Evolutionary conservation across 2,113 vertebrate species (phyloP), one percentile per base, ranked within the genome.

Genomic region (Solea senegalensis): DNA sequence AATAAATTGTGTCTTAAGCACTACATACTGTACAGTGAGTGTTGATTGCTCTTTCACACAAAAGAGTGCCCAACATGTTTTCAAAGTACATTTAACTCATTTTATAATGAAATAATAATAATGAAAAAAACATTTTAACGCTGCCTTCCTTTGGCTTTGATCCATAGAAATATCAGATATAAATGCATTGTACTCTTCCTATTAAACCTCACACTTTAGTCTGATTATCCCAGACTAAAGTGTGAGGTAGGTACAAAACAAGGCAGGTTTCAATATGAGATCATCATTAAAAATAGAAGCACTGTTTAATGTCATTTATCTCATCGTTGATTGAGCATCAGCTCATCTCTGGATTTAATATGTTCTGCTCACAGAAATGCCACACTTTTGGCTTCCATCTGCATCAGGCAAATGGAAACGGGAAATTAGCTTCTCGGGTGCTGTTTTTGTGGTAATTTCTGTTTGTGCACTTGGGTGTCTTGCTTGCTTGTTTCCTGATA

Each of bases 351-450:
- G 44, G 66, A 40, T 67, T 56, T 65, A 61, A 69, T 68, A 27
- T 3, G 34, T 49, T 69, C 60, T 65, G 45, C 69, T 48, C 39
- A 16, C 51, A 70, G 34, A 64, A 59, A 72, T 16, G 27, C 16
- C n/a, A 61, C 61, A 80, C 76, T 72, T 72, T 53, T 65, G 59
- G 40, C 64, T 21, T 65, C 59, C 56, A 59, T 76, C 52, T 69
- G 54, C 2, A 7, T 10, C 65, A 16, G 26, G 43, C 55, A 40
- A 65, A 34, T 49, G 52, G 2, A 15, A 9, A 6, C 11, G 12
- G 57, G 27, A 14, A 74, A 77, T 65, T 11, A 65, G 58, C 21
- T 76, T 62, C 64, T n/a, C 0, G 5, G 43, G 27, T 55, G 34
- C 28, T 27, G 58, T 54, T 72, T 73, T 62, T 9, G 44, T 63